Evolutionary conservation across 2,888 invertebrate species (phyloP).

Genomic region (Acleris sparsana): DNA sequence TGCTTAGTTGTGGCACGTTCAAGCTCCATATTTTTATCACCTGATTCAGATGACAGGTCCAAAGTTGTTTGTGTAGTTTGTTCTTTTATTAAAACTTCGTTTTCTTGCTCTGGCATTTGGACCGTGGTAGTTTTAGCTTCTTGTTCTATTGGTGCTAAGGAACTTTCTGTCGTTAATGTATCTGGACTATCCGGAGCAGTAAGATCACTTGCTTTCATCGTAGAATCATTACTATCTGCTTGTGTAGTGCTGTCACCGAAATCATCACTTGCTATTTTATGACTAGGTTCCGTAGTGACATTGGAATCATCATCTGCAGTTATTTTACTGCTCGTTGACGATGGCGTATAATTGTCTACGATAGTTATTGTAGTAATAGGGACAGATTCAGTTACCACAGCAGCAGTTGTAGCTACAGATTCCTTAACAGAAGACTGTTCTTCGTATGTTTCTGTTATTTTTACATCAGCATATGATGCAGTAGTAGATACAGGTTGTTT

Average conservation of each 20-base stretch:
- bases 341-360: slow-evolving; percentile 29
- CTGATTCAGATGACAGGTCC: slow-evolving; percentile 39
- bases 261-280: slow-evolving; percentile 43
- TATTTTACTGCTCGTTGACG: slow-evolving; percentile 33
- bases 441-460: slow-evolving; percentile 26
- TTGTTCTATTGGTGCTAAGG: slow-evolving; percentile 31
- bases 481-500: slow-evolving; percentile 30
- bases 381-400: slow-evolving; percentile 3
- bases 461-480: slow-evolving; percentile 22
- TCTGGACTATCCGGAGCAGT: slow-evolving; percentile 26
- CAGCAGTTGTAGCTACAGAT: slow-evolving; percentile 19
- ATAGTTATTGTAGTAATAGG: slow-evolving; percentile 33
- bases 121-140: slow-evolving; percentile 36
- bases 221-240: slow-evolving; percentile 36
- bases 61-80: slow-evolving; percentile 37
- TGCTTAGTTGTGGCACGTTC: slow-evolving; percentile 37
- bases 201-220: slow-evolving; percentile 30
- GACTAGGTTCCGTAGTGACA: slow-evolving; percentile 46
- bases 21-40: slow-evolving; percentile 40
- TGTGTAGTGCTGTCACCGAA: slow-evolving; percentile 39
- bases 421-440: slow-evolving; percentile 17
- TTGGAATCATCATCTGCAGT: slow-evolving; percentile 42
- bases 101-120: slow-evolving; percentile 42
- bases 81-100: slow-evolving; percentile 40
- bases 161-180: slow-evolving; percentile 37